Evolutionary conservation across 2,797 vertebrate species (phyloP), one percentile per base, ranked within the genome.

Genomic region (Enteromius paludinosus): DNA sequence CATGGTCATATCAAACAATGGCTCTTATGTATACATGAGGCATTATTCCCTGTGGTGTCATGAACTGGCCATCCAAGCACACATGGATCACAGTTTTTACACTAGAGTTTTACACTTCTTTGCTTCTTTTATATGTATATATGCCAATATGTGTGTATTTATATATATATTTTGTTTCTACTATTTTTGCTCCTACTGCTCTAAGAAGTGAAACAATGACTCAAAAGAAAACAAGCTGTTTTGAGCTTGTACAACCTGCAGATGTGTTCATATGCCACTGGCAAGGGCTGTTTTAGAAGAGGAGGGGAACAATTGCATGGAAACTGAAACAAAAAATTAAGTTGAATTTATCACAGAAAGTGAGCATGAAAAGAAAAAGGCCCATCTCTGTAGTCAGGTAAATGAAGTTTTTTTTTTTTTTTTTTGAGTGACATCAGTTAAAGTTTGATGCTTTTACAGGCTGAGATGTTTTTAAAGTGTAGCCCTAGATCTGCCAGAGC

Each of bases 371-470:
- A 74, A 78, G 28, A 59, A 70, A 72, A 70, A 71, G 68, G 20
- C 68, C 65, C 35, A 71, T 79, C 66, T 72, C 5, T 71, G 62
- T 20, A 81, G 82, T 86, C 79, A 85, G 85, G 87, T 82, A 84
- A 81, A 86, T 86, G 86, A 54, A 81, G 69, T 38, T 69, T 77
- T 52, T 87, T 87, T 80, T 85, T 62, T n/a, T n/a, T n/a, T n/a
- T 78, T 56, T 25, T 41, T 35, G 76, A 85, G 64, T 61, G 71
- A 82, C 64, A 75, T 66, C 10, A 59, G 68, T 86, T 84, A 84
- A 85, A 78, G 73, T 75, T 43, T 86, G 87, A 86, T 87, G 81
- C 74, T 85, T 89, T 90, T 89, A 88, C 86, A 71, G 79, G 76
- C 76, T 82, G 69, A 73, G 74, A 84, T 75, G 64, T 81, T 80